Evolutionary conservation across 2,113 vertebrate species (phyloP).

Genomic region (Oncorhynchus keta): DNA sequence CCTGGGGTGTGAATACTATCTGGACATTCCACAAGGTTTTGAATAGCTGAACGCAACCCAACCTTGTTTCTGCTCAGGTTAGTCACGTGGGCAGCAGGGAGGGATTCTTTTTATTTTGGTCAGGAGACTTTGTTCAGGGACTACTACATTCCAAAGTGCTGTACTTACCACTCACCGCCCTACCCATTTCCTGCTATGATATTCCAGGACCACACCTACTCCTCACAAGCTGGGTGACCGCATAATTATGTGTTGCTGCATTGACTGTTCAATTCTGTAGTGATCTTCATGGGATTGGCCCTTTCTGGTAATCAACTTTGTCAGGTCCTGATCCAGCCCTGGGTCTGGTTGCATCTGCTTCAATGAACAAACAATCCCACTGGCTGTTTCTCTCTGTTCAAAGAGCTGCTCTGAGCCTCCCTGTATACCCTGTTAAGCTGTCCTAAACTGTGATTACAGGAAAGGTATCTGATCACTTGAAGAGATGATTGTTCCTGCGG

Average conservation of each 20-base stretch:
- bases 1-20: too few relatives aligned
- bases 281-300: background rate
- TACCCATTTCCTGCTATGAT: background rate
- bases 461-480: background rate
- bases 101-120: conserved; percentile 14
- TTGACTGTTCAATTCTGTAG: background rate
- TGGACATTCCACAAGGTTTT: too few relatives aligned
- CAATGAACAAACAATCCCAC: conserved; percentile 1
- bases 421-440: conserved; percentile 1
- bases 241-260: conserved; percentile 14
- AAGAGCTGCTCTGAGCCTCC: conserved; percentile 12
- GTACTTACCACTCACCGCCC: background rate
- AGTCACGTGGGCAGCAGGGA: conserved; percentile 11
- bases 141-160: conserved; percentile 50
- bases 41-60: background rate
- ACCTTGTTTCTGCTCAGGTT: conserved; percentile 10
- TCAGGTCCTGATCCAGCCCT: conserved; percentile 3
- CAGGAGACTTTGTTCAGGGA: background rate
- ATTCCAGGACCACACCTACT: background rate
- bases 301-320: background rate
- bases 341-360: background rate
- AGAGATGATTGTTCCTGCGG: background rate
- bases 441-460: conserved; percentile 4
- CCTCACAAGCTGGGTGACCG: background rate
- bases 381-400: conserved; percentile 10